phyloP scores from a whole-genome alignment of 2,113 vertebrate species.

The Phalacrocorax pelagicus region DNA sequence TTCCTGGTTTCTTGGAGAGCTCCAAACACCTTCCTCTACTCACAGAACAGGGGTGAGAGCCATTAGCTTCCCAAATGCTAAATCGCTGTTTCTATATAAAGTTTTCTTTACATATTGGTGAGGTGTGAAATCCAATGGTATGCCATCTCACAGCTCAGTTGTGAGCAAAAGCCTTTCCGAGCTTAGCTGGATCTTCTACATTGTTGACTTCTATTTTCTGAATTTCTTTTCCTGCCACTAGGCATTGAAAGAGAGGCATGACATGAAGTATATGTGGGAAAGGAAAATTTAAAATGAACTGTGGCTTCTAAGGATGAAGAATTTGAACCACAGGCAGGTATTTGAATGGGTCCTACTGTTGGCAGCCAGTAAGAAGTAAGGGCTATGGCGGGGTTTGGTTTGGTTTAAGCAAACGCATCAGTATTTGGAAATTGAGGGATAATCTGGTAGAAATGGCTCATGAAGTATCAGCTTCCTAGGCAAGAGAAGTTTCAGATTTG shows the following conservation, averaged over 20 bases:
- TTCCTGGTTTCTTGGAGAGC: neutral
- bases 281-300: neutral
- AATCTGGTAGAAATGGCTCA: neutral
- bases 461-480: neutral
- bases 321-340: neutral
- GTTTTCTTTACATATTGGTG: neutral
- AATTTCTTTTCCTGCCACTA: neutral
- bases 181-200: neutral
- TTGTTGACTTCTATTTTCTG: neutral
- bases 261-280: neutral
- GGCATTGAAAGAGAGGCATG: neutral
- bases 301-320: neutral
- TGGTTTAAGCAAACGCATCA: neutral
- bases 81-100: neutral
- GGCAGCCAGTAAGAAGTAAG: neutral
- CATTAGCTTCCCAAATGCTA: neutral
- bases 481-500: neutral
- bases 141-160: neutral
- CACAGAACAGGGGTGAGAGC: fast-evolving
- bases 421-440: neutral
- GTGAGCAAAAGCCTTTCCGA: neutral
- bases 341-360: neutral
- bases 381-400: neutral
- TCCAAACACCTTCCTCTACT: neutral
- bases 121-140: neutral